Base-by-base conservation (phyloP, 2,888 invertebrate species). In the Platerodrilus igneus region DNA sequence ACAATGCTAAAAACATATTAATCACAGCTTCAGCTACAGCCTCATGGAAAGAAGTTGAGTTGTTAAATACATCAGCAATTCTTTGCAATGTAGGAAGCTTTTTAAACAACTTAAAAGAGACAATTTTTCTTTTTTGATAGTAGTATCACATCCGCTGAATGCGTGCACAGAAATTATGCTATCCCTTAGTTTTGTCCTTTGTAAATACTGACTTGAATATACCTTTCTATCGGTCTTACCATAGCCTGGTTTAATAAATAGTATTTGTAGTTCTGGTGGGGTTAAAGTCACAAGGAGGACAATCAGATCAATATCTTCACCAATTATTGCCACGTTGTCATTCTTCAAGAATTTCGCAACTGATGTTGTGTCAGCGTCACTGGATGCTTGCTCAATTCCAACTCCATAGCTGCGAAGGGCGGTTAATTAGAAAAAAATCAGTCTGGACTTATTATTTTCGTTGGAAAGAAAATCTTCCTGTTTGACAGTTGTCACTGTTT, bases 391-490 rank as follows among this genome's bases (percentile, higher is more conserved):
- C 16, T 27, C 10, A 13, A 17, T 14, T 27, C 16, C 2, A 27
- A 27, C 15, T 27, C 27, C 15, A 27, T 27, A 17, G 15, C 3
- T 14, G 27, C 6, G 2, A 27, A 14, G 8, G 27, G 27, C 26
- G 14, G 3, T 26, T 26, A 26, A 5, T 4, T 13, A 14, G 26
- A 26, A 26, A 13, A 3, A 10, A 26, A 26, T 26, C 4, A 26
- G 26, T 10, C 26, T 6, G 4, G 7, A 26, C 14, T 26, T 26
- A 26, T 26, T 26, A 9, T 26, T 4, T 11, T 11, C 4, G 14
- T 26, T 26, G 14, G 8, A 26, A 26, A 26, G 11, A 26, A 26
- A 26, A 26, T 26, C 26, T 13, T 4, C 26, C 26, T 26, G 10
- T 26, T 26, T 26, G 4, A 26, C 26, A 13, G 26, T 26, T 3